These are phyloP conservation scores for Calameuta idolon DNA, from an alignment of 2,888 invertebrate species.

Conservation along the genomic window DNA sequence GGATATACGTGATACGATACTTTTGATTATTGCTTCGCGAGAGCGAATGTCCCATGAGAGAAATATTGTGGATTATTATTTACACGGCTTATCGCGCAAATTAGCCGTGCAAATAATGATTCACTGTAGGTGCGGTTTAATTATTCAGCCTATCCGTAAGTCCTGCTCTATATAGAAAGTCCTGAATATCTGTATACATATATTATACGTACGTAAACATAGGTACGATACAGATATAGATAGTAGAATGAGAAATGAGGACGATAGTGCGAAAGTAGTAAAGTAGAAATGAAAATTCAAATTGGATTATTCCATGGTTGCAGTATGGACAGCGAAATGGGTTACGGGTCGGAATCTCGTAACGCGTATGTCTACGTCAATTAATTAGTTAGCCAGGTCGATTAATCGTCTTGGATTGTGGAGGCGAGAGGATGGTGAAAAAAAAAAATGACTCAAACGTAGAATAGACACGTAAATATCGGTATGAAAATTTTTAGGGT, in stretches of 20 bases:
- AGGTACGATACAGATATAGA: neutral
- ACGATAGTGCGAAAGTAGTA: neutral
- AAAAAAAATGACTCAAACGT: neutral
- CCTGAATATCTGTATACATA: neutral
- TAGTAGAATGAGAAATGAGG: neutral
- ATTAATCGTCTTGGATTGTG: neutral
- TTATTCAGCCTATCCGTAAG: conserved; percentile 7
- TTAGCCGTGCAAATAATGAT: conserved; percentile 25
- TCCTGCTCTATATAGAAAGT: neutral
- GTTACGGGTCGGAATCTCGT: neutral
- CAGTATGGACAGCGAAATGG: neutral
- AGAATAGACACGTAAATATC: neutral
- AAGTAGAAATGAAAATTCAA: neutral
- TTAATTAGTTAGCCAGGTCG: neutral
- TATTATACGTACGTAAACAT: neutral
- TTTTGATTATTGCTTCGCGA: conserved; percentile 28
- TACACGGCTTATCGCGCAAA: conserved; percentile 31
- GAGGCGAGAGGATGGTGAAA: neutral
- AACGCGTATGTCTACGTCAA: neutral
- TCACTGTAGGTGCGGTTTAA: conserved; percentile 20
- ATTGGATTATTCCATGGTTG: neutral
- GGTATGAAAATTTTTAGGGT: neutral
- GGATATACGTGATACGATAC: conserved; percentile 19
- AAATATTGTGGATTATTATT: conserved; percentile 35
- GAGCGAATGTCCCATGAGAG: conserved; percentile 29